Evolutionary conservation across 2,888 invertebrate genomes (phyloP), one percentile per base, ranked within the genome.

Genomic region (Drosophila tanythrix): DNA sequence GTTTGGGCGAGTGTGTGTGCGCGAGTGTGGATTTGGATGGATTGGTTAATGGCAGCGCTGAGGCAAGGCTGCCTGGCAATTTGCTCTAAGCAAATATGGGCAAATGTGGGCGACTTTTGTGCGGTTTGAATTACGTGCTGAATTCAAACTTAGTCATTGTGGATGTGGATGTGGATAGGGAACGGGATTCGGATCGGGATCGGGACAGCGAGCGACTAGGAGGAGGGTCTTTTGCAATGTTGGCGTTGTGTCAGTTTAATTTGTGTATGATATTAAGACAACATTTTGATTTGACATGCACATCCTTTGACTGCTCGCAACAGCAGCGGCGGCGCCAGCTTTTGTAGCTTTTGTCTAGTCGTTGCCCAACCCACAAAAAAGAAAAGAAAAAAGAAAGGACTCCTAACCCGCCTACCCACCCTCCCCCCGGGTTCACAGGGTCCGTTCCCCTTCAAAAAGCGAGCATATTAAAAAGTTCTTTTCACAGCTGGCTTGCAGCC

Each of bases 211-310:
- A 60, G 52, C 0, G 18, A 18, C 18, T n/a, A 6, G 76, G 64
- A 38, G 61, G 79, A 53, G 56, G 27, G 36, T 46, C 21, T 46
- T 72, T 60, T 60, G 31, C 40, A 25, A 40, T 57, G 51, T 43
- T 43, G 6, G 50, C 11, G 21, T 8, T 27, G 29, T 27, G 57
- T 43, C 52, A 57, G 71, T 71, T 76, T 60, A 73, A 65, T 78
- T 78, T 82, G 38, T 73, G 70, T 70, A 76, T 78, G 76, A 70
- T 76, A 76, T 76, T 70, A 79, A 80, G 81, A 62, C 79, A 85
- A 85, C 88, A 75, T 79, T 84, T 87, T 89, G 76, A 89, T 88
- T 84, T 82, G 88, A 88, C 79, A 75, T 74, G 78, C 76, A 67
- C 64, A 63, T 63, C 73, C 71, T 63, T 72, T 51, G 27, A 48